Base-by-base conservation (phyloP, 1,140 invertebrate species). In the Aphidius ervi region DNA sequence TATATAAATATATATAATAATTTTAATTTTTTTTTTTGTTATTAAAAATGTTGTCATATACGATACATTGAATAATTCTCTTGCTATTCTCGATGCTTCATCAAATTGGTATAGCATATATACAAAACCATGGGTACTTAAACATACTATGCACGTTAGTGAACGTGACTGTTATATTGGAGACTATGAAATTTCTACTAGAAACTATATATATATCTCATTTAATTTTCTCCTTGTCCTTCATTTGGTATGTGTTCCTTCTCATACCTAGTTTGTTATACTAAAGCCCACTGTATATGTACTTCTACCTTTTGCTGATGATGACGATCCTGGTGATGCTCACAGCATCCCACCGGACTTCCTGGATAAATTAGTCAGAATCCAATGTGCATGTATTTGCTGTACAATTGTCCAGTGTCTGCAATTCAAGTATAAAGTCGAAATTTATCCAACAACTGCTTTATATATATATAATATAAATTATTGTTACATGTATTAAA, bases 131-230 rank as follows among this genome's bases (percentile, higher is more conserved):
- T 9, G 3, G 31, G 31, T 52, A 10, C 9, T 31, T 50, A 20
- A 56, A 23, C 46, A 61, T 61, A 61, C 46, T 42, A 39, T 37
- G 53, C 59, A 61, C 59, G 59, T 40, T 61, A 43, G 52, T 41
- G 16, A 40, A 41, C 52, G 47, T 46, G 46, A 31, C n/a, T 37
- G 31, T 43, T 42, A 53, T 46, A 56, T 53, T 41, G 37, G 42
- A 16, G 59, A 61, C 54, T 61, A 45, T 31, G 46, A 61, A 61
- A 61, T 61, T 60, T 45, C 58, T 37, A 46, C n/a, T 43, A 5
- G 37, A 39, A 41, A 39, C 9, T 16, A 54, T 54, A 16, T 16
- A 16, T 16, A 16, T 16, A 31, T 31, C 23, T 31, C 23, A 31
- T 31, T 31, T 31, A 31, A 31, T 31, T 31, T 31, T 31, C 23